A percentile compares a stretch with the other conserved stretches of the same genome.
Evolutionary conservation across 1,140 invertebrate genomes (phyloP).

Genomic region (Saccostrea cuccullata): DNA sequence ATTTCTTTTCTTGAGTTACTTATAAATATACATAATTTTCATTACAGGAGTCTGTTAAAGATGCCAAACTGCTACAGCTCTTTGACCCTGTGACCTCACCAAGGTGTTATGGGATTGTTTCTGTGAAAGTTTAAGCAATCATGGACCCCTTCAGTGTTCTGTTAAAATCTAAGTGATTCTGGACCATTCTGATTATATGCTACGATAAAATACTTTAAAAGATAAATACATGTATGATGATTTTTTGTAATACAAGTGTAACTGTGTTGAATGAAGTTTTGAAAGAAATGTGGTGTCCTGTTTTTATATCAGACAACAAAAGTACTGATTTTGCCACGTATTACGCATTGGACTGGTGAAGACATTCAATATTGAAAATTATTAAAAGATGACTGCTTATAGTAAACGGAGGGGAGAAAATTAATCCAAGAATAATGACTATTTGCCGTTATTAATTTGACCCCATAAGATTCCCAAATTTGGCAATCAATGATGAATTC

Average conservation of each 20-base stretch:
- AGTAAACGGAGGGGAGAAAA: no score
- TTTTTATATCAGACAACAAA: no score
- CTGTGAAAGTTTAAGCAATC: constrained; percentile 55
- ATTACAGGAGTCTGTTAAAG: constrained; percentile 59
- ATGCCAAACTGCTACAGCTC: constrained; percentile 64
- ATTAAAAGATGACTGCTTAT: no score
- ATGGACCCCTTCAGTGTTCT: background rate
- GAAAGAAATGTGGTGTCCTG: background rate
- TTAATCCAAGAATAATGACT: no score
- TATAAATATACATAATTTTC: background rate
- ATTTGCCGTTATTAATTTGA: no score
- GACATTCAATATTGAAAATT: no score
- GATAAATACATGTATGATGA: no score
- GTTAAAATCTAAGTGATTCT: no score
- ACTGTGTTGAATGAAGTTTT: background rate
- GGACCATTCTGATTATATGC: background rate
- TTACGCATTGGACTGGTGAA: no score
- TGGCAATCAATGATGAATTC: no score
- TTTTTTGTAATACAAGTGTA: background rate
- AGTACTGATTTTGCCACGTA: no score
- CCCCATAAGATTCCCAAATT: no score
- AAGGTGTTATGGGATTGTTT: constrained; percentile 71
- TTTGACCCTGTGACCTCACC: constrained; percentile 74
- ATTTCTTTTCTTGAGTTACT: background rate
- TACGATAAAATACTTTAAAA: background rate